Evolutionary conservation across 2,797 vertebrate species (phyloP), one percentile per base, ranked within the genome.

Genomic region (Sebastiscus albofasciatus): DNA sequence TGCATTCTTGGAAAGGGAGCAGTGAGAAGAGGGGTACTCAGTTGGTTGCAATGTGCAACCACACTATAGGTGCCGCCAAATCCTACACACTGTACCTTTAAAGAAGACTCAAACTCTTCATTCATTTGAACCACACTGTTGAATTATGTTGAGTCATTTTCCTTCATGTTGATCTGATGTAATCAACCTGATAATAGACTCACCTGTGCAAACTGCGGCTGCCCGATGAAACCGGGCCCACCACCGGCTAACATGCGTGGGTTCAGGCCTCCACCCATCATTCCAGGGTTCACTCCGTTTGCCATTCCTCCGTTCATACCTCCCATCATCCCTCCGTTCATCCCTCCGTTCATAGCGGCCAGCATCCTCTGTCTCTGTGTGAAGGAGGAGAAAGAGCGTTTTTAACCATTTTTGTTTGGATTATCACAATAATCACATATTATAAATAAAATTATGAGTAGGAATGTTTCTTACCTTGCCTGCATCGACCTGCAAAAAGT

Each of bases 141-240:
- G 2, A 34, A 54, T 54, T 10, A 31, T 10, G 14, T 16, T 18
- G 29, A 33, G 4, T 24, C 2, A 29, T 42, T 42, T 56, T 27
- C 7, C 4, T 39, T 61, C 5, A 26, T 3, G 24, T 12, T 42
- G 8, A 58, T 49, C 13, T 29, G 18, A 55, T 4, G 6, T 59
- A 18, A 27, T 58, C 2, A 14, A 36, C n/a, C 36, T 74, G 29
- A 18, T 34, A 18, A 46, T 8, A 26, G 8, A 80, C 90, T 89
- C 18, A 95, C 95, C 92, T 92, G 94, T 75, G 77, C 85, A 65
- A 93, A 87, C 85, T 90, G 93, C 3, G 93, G 92, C 81, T 94
- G 94, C 16, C 87, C 84, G 6, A 85, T 31, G 22, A 93, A 18
- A 20, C 90, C 91, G 16, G 83, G 83, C 39, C 82, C 85, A 7